phyloP scores from a whole-genome alignment of 2,888 invertebrate genomes.

The Tupiocoris notatus region DNA sequence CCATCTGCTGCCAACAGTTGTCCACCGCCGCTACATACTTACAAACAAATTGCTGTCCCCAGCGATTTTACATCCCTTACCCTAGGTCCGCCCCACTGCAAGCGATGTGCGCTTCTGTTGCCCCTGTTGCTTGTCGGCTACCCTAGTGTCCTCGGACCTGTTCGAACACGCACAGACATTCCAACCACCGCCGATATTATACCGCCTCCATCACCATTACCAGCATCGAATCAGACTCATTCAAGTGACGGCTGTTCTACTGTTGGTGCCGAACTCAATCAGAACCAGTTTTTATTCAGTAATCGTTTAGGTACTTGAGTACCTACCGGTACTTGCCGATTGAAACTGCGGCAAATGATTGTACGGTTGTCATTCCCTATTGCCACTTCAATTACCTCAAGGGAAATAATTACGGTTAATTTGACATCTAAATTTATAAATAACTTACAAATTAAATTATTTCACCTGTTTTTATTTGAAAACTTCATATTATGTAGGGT shows the following conservation, averaged over 20 bases:
- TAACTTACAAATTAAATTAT: too few relatives aligned
- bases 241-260: not conserved
- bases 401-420: too few relatives aligned
- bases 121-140: not conserved
- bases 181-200: not conserved
- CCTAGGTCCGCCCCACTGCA: not conserved
- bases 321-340: too few relatives aligned
- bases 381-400: too few relatives aligned
- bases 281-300: not conserved
- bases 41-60: constrained; percentile 40
- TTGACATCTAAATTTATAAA: too few relatives aligned
- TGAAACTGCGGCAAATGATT: too few relatives aligned
- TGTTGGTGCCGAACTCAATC: not conserved
- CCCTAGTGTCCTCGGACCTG: not conserved
- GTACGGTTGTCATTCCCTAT: too few relatives aligned
- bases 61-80: constrained; percentile 27
- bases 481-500: too few relatives aligned
- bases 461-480: too few relatives aligned
- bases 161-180: not conserved
- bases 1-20: constrained; percentile 39
- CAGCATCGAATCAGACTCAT: not conserved
- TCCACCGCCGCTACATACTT: constrained; percentile 37
- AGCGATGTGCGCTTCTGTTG: not conserved
- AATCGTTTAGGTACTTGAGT: too few relatives aligned
- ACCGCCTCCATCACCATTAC: not conserved